These are phyloP conservation scores for Eilema depressum DNA, from an alignment of 2,888 invertebrate species.

Conservation along the genomic window DNA sequence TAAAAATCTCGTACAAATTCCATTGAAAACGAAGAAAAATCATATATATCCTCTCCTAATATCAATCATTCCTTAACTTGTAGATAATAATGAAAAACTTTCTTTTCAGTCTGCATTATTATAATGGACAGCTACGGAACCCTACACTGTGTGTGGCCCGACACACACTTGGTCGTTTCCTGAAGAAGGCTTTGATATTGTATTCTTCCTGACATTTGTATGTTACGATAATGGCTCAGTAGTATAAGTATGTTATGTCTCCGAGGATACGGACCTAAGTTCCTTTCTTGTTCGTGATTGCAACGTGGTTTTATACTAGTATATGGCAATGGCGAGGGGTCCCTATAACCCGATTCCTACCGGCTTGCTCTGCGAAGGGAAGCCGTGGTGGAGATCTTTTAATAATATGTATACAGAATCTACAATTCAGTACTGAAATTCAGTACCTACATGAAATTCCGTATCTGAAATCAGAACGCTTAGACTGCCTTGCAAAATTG, in stretches of 20 bases:
- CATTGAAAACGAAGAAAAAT: too few relatives aligned
- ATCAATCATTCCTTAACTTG: not conserved
- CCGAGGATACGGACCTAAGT: not conserved
- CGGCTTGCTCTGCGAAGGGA: too few relatives aligned
- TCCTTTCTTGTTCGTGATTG: not conserved
- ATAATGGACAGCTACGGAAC: not conserved
- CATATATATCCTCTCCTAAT: too few relatives aligned
- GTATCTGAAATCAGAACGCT: too few relatives aligned
- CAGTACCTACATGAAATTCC: too few relatives aligned
- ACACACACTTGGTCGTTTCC: not conserved
- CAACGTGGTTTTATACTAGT: not conserved
- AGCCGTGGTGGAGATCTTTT: too few relatives aligned
- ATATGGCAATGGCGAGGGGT: too few relatives aligned
- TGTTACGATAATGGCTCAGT: not conserved
- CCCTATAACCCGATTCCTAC: too few relatives aligned
- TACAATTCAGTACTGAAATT: too few relatives aligned
- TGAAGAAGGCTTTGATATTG: conserved; percentile 11
- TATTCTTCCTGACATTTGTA: not conserved
- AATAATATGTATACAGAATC: too few relatives aligned
- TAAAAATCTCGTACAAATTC: too few relatives aligned
- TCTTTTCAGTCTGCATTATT: not conserved
- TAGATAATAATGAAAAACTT: not conserved
- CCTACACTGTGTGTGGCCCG: not conserved
- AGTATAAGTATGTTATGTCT: not conserved
- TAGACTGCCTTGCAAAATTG: too few relatives aligned